Percentiles rank a stretch among this genome's conserved stretches.
phyloP scores from a whole-genome alignment of 2,888 invertebrate genomes.

The Amphimallon solstitiale region DNA sequence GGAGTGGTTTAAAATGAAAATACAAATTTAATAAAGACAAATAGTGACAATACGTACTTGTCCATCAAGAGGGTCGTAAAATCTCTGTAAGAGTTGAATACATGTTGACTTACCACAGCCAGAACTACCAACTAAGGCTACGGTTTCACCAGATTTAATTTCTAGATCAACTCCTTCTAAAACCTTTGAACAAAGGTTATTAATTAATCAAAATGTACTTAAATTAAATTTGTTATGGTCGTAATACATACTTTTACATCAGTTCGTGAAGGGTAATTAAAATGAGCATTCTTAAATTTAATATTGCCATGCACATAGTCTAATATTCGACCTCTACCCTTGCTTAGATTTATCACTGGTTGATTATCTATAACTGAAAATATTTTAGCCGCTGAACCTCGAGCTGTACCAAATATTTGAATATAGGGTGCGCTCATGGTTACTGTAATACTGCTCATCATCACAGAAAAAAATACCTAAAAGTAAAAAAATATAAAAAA shows the following conservation, averaged over 20 bases:
- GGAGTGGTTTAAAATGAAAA: neutral
- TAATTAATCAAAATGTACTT: no score
- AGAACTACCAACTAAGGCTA: constrained; percentile 78
- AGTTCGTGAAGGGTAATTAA: constrained; percentile 83
- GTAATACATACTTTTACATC: constrained; percentile 71
- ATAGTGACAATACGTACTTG: constrained; percentile 64
- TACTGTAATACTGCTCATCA: constrained; percentile 79
- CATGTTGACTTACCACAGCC: constrained; percentile 85
- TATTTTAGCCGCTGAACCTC: constrained; percentile 82
- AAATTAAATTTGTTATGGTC: no score
- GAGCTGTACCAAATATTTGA: constrained; percentile 81
- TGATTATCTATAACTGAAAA: constrained; percentile 80
- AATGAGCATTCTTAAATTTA: constrained; percentile 77
- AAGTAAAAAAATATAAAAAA: neutral
- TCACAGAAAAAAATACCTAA: constrained; percentile 83
- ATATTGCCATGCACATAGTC: constrained; percentile 71
- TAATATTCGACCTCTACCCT: constrained; percentile 70
- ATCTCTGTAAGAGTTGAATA: constrained; percentile 77
- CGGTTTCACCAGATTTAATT: constrained; percentile 77
- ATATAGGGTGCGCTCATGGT: constrained; percentile 87
- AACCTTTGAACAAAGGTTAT: constrained; percentile 66
- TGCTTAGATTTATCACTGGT: constrained; percentile 79
- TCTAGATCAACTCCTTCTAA: constrained; percentile 73
- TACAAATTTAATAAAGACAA: neutral
- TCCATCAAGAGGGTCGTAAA: constrained; percentile 77